Evolutionary conservation across 2,888 invertebrate genomes (phyloP).

Genomic region (Perdita meconis): DNA sequence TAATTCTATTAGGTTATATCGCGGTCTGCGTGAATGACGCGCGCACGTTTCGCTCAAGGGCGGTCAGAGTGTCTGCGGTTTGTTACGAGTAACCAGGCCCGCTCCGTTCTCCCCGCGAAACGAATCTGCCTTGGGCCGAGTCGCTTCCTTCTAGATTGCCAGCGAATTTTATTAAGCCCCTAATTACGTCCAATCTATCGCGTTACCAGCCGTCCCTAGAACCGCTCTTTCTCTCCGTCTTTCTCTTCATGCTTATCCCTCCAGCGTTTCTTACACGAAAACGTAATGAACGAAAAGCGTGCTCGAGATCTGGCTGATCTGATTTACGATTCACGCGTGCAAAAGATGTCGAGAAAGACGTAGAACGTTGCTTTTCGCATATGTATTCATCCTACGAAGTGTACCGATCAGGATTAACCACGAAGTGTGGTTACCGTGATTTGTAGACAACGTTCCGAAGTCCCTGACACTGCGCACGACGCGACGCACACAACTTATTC

Average conservation of each 20-base stretch:
- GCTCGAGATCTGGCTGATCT: too few species aligned
- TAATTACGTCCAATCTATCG: constrained; percentile 69
- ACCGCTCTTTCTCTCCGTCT: not conserved
- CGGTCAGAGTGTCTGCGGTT: constrained; percentile 65
- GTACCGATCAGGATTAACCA: too few species aligned
- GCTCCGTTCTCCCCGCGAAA: constrained; percentile 39
- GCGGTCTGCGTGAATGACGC: constrained; percentile 74
- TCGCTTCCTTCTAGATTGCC: constrained; percentile 62
- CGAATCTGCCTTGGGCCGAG: constrained; percentile 48
- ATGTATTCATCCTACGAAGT: too few species aligned
- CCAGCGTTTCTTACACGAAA: not conserved
- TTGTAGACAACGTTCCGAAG: too few species aligned
- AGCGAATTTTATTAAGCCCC: constrained; percentile 65
- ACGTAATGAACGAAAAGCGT: too few species aligned
- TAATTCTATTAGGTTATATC: constrained; percentile 82
- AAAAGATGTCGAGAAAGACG: too few species aligned
- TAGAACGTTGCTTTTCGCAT: too few species aligned
- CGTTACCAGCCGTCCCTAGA: constrained; percentile 43
- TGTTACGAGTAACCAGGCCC: constrained; percentile 57
- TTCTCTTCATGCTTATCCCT: not conserved
- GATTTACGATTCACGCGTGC: too few species aligned
- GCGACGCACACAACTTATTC: too few species aligned
- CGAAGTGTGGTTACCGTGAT: too few species aligned
- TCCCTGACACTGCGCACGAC: too few species aligned
- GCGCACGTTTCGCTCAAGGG: constrained; percentile 63